phyloP scores from a whole-genome alignment of 2,888 invertebrate genomes.

The Balanococcus diminutus region DNA sequence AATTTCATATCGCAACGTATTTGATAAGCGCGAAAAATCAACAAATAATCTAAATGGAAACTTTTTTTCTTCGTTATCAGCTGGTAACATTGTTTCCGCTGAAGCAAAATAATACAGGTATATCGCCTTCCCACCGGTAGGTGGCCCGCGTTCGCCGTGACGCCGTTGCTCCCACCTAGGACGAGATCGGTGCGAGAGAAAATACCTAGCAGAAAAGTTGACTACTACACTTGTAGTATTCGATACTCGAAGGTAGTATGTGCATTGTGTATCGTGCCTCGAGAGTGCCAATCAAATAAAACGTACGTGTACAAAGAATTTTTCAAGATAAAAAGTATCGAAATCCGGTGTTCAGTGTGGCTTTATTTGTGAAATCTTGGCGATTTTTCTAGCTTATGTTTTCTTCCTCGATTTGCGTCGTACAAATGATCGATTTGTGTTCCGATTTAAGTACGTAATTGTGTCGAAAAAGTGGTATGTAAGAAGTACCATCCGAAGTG shows the following conservation, averaged over 20 bases:
- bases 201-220: slow-evolving; percentile 17
- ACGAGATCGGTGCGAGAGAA: background rate
- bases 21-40: too few species aligned
- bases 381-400: background rate
- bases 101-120: slow-evolving; percentile 25
- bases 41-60: too few species aligned
- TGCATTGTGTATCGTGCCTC: slow-evolving; percentile 18
- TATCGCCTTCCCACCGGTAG: slow-evolving; percentile 46
- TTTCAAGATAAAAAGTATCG: background rate
- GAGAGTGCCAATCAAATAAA: background rate
- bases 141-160: slow-evolving; percentile 22
- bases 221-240: slow-evolving; percentile 18
- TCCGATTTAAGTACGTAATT: background rate
- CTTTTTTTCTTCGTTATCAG: background rate
- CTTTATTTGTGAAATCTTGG: background rate
- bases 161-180: slow-evolving; percentile 34
- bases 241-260: background rate
- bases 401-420: background rate
- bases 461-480: background rate
- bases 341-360: background rate
- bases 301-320: background rate
- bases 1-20: too few species aligned
- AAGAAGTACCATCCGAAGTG: background rate
- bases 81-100: slow-evolving; percentile 39
- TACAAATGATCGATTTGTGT: background rate